Base-by-base conservation (phyloP, 2,113 vertebrate species). In the Siniperca knerii region DNA sequence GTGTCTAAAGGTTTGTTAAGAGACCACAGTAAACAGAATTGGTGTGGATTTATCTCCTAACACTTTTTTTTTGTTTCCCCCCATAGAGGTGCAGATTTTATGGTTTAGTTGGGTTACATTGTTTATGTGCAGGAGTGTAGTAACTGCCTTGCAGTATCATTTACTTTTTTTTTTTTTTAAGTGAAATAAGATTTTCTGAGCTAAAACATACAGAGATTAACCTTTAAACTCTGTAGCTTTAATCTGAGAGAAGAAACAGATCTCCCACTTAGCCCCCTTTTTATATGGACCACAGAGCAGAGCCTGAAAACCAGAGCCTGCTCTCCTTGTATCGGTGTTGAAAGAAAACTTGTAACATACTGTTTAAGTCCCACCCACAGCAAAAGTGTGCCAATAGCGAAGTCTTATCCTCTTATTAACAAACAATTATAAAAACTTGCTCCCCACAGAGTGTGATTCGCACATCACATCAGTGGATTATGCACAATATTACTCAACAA, bases 241-340 rank as follows among this genome's bases (percentile, higher is more conserved):
- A 50, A 66, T 16, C 4, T 54, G 35, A 16, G n/a, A 77, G 12
- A 52, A 23, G 23, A 60, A 79, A 33, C 70, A 42, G 42, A 73
- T 73, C 40, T 58, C 9, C 23, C 2, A 25, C 9, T 82, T 5
- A 20, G 25, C 23, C 46, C 29, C 21, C 23, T 73, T 16, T 79
- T 46, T 21, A 20, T 46, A 57, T 29, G 37, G 10, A 50, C 29
- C 25, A 10, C 23, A 72, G 40, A 57, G 25, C 37, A 73, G 40
- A 79, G n/a, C 40, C 62, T 60, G 54, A 37, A 82, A 82, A 62
- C 16, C 57, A 71, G 18, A 68, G 40, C 44, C 20, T 8, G 61
- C 52, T 73, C 55, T 18, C 1, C 25, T 55, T 55, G 46, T n/a
- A 35, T 16, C 8, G 10, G 46, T 15, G 57, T 44, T 71, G 57